A percentile compares a stretch with the other conserved stretches of the same genome.
phyloP scores from a whole-genome alignment of 2,797 vertebrate genomes.

The Otus scops region DNA sequence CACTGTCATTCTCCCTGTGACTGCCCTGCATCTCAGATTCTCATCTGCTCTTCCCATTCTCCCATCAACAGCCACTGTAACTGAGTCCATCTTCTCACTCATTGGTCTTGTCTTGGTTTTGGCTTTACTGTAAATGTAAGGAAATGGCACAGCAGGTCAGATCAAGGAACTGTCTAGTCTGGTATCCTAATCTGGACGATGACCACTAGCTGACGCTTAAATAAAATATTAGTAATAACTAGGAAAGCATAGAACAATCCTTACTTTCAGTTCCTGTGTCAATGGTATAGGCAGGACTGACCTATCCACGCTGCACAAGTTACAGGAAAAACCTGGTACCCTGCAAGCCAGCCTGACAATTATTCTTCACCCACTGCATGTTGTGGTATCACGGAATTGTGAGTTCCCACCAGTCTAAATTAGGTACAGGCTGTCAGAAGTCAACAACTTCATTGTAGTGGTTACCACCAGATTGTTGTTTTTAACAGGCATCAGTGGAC shows the following conservation, averaged over 20 bases:
- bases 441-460: background rate
- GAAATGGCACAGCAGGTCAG: background rate
- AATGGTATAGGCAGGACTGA: background rate
- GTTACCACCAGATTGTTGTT: background rate
- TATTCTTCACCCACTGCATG: background rate
- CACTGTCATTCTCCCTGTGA: background rate
- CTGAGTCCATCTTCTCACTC: background rate
- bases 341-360: background rate
- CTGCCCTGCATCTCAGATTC: background rate
- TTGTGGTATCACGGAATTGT: background rate
- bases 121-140: background rate
- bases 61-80: background rate
- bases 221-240: background rate
- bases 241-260: background rate
- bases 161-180: background rate
- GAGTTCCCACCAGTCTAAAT: background rate
- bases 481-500: background rate
- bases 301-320: background rate
- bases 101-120: background rate
- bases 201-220: background rate
- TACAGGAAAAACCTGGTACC: background rate
- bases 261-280: background rate
- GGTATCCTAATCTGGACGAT: background rate
- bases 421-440: background rate
- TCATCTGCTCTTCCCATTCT: background rate